phyloP scores from a whole-genome alignment of 2,888 invertebrate species.

The Rhimphoctona megacephalus region DNA sequence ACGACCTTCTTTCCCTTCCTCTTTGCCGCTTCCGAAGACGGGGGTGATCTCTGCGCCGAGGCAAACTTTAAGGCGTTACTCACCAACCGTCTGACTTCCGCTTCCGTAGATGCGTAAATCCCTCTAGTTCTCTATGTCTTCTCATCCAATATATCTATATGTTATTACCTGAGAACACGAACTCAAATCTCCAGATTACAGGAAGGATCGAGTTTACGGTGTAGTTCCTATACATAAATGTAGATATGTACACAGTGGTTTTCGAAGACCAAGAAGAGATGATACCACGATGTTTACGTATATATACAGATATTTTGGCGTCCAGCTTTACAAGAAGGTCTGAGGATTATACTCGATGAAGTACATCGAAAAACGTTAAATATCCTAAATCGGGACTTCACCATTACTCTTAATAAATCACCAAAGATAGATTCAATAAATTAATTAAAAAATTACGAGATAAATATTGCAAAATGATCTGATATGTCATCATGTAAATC shows the following conservation, averaged over 20 bases:
- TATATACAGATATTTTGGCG: not conserved
- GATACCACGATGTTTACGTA: not conserved
- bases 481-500: not conserved
- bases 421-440: not conserved
- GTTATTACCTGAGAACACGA: conserved; percentile 54
- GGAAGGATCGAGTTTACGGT: conserved; percentile 58
- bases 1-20: not conserved
- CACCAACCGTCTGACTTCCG: conserved; percentile 63
- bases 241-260: conserved; percentile 10
- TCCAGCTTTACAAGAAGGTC: conserved; percentile 17
- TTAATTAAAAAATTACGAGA: not conserved
- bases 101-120: conserved; percentile 60
- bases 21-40: not conserved
- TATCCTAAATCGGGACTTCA: not conserved
- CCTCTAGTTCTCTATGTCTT: conserved; percentile 27
- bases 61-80: conserved; percentile 64
- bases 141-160: conserved; percentile 11
- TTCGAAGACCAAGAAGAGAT: not conserved
- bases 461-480: not conserved
- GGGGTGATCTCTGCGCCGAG: conserved; percentile 37
- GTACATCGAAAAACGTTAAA: conserved; percentile 24
- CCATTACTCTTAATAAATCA: conserved; percentile 22
- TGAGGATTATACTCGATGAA: conserved; percentile 24
- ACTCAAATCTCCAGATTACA: conserved; percentile 63
- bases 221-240: conserved; percentile 4